phyloP scores from a whole-genome alignment of 37 sponge, comb jelly and placozoan species.

The Beroe ovata region DNA sequence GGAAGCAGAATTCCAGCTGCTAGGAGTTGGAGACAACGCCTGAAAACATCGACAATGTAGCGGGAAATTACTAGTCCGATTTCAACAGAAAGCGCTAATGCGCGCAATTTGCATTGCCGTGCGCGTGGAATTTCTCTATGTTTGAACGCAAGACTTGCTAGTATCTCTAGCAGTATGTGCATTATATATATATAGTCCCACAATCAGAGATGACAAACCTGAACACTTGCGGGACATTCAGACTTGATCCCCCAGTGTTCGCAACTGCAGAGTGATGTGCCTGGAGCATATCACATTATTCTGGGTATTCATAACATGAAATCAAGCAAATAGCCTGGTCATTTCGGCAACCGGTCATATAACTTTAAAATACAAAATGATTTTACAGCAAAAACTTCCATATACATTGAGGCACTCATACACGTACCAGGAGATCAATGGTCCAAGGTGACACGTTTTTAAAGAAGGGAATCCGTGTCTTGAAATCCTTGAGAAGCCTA shows the following conservation, averaged over 20 bases:
- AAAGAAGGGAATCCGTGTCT: slow-evolving; percentile 74
- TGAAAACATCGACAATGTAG: too few relatives aligned
- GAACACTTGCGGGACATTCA: slow-evolving; percentile 21
- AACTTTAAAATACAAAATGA: too few relatives aligned
- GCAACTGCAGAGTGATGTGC: slow-evolving; percentile 65
- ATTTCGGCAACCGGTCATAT: background rate
- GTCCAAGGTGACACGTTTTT: slow-evolving; percentile 76
- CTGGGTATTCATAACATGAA: too few relatives aligned
- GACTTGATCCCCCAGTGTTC: background rate
- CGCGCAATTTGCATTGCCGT: too few relatives aligned
- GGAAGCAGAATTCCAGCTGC: slow-evolving; percentile 88
- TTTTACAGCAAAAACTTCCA: background rate
- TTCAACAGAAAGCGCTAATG: too few relatives aligned
- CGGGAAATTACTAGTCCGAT: too few relatives aligned
- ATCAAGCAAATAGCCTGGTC: slow-evolving; percentile 1
- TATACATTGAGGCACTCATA: background rate
- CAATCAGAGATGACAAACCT: too few relatives aligned
- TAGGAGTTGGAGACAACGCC: slow-evolving; percentile 78
- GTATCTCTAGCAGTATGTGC: too few relatives aligned
- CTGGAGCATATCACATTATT: background rate
- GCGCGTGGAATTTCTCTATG: too few relatives aligned
- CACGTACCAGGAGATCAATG: slow-evolving; percentile 80
- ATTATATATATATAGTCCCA: too few relatives aligned
- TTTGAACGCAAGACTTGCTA: too few relatives aligned
- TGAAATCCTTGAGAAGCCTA: slow-evolving; percentile 80